phyloP scores from a whole-genome alignment of 2,113 vertebrate species.

The Notothenia rossii region DNA sequence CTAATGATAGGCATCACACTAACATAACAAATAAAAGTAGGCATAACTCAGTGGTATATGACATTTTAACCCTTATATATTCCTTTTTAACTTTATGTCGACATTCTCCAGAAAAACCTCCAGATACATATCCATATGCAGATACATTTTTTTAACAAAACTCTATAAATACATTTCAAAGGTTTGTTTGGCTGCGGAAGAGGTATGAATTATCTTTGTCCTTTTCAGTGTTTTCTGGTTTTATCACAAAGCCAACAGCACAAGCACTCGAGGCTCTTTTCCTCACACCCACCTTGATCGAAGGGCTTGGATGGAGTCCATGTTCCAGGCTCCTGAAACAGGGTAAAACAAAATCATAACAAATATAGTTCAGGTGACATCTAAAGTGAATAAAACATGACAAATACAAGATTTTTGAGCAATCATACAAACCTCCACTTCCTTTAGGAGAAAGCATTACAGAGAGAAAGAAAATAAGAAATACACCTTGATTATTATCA shows the following conservation, averaged over 20 bases:
- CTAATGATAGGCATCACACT: no score
- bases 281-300: conserved; percentile 89
- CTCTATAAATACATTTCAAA: neutral
- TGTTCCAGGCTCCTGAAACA: conserved; percentile 86
- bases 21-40: neutral
- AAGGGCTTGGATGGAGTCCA: conserved; percentile 94
- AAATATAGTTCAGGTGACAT: neutral
- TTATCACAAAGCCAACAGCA: conserved; percentile 14
- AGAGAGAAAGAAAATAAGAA: conserved; percentile 66
- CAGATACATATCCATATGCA: neutral
- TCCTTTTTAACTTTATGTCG: neutral
- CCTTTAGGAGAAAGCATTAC: conserved; percentile 78
- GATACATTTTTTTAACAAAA: neutral
- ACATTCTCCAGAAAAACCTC: neutral
- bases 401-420: conserved; percentile 22
- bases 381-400: neutral
- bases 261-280: neutral
- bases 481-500: conserved; percentile 39
- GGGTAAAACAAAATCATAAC: conserved; percentile 5
- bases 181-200: neutral
- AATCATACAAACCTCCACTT: conserved; percentile 85
- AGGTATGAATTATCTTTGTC: neutral
- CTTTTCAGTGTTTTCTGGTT: neutral
- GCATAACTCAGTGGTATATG: neutral
- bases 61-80: neutral